Base-by-base conservation (phyloP, 2,113 vertebrate species). In the Sardina pilchardus region DNA sequence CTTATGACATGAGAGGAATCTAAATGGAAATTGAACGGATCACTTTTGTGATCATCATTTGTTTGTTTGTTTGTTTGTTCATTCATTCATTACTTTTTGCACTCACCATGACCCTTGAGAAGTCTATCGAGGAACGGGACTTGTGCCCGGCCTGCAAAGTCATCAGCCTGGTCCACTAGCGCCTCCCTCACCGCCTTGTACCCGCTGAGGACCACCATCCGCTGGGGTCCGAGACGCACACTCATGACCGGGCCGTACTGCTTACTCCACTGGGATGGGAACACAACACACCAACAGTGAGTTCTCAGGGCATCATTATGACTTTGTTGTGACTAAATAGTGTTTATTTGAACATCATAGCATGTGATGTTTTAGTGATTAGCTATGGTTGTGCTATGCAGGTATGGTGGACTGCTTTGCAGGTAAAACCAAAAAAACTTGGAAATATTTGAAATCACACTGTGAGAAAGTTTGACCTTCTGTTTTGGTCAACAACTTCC, bases 111-210 rank as follows among this genome's bases (percentile, higher is more conserved):
- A 6, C 93, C 94, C 2, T 45, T 89, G 50, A 87, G 85, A 7
- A 56, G 14, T 90, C 34, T 95, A 0, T 91, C 0, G 0, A 87
- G 0, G 0, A 95, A 56, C 0, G 95, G 91, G 7, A 94, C 0
- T 0, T 81, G 87, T 0, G 89, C 92, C 88, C 95, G 92, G 36
- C 91, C 93, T 16, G 87, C 53, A 83, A 96, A 96, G 21, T 95
- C 94, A 0, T 94, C 94, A 0, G 91, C 94, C 0, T 92, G 91
- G 85, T 96, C 93, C 89, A 94, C 88, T 81, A 95, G 87, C 2
- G 94, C 94, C 67, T 94, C 94, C 80, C 92, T 93, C 34, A 96
- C 93, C 0, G 92, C 67, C 0, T 96, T 91, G 36, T 94, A 95
- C 0, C 94, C 95, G 0, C 93, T 89, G 82, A 96, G 88, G 10